Conservation (phyloP, 2,797 vertebrate genomes). For the Rhabdophis nuchalis region DNA sequence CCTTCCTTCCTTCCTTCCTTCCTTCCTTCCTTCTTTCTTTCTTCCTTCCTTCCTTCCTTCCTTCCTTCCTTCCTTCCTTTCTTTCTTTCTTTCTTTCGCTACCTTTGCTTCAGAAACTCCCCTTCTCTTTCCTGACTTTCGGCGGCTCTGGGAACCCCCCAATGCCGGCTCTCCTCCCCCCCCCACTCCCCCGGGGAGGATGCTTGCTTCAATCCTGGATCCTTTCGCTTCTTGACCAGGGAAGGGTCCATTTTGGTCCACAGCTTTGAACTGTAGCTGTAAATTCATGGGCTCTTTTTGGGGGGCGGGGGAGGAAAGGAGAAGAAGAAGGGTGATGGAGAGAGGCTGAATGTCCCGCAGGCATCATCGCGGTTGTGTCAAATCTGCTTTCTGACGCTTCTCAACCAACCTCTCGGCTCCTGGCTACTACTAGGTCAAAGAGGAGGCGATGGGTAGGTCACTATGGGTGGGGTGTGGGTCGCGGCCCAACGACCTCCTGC, state of each 20-base stretch:
- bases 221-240: background rate
- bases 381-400: background rate
- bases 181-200: rapidly evolving
- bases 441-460: background rate
- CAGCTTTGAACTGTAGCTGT: background rate
- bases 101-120: background rate
- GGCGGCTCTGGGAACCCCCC: background rate
- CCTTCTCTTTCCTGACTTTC: background rate
- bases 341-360: background rate
- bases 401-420: background rate
- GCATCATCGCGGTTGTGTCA: background rate
- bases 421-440: background rate
- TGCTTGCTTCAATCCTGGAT: background rate
- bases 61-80: background rate
- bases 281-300: background rate
- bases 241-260: too few species aligned
- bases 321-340: background rate
- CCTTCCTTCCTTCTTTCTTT: too few species aligned
- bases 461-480: background rate
- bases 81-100: too few species aligned
- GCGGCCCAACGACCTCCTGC: background rate
- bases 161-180: rapidly evolving
- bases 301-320: rapidly evolving
- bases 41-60: too few species aligned
- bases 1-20: too few species aligned